Evolutionary conservation across 2,113 vertebrate species (phyloP), one percentile per base, ranked within the genome.

Genomic region (Notothenia rossii): DNA sequence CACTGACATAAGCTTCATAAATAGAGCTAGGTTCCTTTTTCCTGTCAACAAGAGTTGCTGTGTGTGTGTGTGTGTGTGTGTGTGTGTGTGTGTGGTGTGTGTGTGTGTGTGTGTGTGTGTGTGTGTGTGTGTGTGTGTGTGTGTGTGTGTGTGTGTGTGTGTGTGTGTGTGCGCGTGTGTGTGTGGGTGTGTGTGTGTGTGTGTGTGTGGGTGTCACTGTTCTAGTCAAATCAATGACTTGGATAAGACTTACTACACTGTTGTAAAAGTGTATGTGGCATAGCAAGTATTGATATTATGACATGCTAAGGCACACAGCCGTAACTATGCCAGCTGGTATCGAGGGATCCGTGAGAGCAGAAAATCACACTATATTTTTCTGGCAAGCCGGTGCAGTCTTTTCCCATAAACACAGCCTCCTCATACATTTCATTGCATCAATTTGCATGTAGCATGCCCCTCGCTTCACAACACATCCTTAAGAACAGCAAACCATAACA

Each of bases 371-470:
- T 67, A 5, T 61, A 76, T 74, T 79, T 64, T 84, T 78, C 36
- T 82, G 59, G 55, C 48, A 62, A 63, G 68, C 55, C 60, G 10
- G 5, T 59, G 59, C 70, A 75, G 69, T 72, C 36, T 65, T 79
- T 78, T 55, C 46, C 87, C 82, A 84, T 91, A 84, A 88, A 89
- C 74, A 62, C 40, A 82, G 66, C 77, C 78, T 48, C 63, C 82
- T 78, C 82, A 54, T 89, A 75, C 86, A 88, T 77, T 68, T 51
- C 65, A 70, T 70, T 58, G 85, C 84, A 65, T 76, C 62, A 20
- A 13, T 82, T 76, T 72, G 82, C 75, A 77, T 86, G 54, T 60
- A 25, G 49, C 71, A 74, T 71, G 79, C 18, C 62, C 84, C 56
- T 79, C 51, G 13, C 72, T 51, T 10, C 45, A 20, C 29, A 67